These are phyloP conservation scores for Addax nasomaculatus DNA, from an alignment of 2,113 vertebrate genomes.

Conservation along the genomic window DNA sequence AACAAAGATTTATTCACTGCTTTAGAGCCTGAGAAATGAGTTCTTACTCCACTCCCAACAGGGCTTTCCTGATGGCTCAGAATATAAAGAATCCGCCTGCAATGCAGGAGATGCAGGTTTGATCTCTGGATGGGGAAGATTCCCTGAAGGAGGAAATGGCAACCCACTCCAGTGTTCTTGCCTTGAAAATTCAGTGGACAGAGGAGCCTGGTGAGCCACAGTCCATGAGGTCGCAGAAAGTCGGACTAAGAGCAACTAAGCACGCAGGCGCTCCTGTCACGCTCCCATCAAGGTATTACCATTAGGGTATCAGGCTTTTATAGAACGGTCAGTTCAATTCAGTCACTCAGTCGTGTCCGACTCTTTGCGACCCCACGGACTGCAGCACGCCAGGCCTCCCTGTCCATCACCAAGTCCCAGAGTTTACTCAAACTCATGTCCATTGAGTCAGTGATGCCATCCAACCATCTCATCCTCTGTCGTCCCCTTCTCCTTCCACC, in stretches of 20 bases:
- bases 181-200: neutral
- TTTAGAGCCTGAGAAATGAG: neutral
- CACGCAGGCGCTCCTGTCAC: accelerated
- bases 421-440: neutral
- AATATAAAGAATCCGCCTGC: neutral
- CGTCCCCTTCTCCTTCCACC: neutral
- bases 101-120: neutral
- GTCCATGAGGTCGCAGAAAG: neutral
- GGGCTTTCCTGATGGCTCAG: neutral
- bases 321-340: neutral
- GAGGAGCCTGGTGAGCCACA: neutral
- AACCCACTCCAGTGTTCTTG: neutral
- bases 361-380: accelerated
- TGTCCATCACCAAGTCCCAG: neutral
- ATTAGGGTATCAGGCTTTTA: neutral
- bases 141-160: neutral
- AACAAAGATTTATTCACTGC: neutral
- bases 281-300: neutral
- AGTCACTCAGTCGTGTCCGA: neutral
- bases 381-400: neutral
- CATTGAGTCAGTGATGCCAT: neutral
- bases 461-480: neutral
- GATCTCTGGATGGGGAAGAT: neutral
- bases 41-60: neutral
- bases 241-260: neutral